Evolutionary conservation across 2,113 vertebrate species (phyloP).

Genomic region (Riparia riparia): DNA sequence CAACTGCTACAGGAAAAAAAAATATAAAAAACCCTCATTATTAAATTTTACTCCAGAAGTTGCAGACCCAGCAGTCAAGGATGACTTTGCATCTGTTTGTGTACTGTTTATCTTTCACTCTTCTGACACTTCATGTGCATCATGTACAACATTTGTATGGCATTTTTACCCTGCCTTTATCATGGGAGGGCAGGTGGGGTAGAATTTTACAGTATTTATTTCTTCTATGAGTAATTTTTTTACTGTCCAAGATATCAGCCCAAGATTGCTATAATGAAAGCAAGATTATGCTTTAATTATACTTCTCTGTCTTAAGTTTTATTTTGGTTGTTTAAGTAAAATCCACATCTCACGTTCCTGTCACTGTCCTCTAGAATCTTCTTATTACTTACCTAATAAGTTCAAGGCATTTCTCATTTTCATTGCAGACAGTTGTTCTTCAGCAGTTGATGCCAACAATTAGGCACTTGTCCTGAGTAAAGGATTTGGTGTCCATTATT

Average conservation of each 20-base stretch:
- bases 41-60: background rate
- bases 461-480: background rate
- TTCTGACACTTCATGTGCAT: background rate
- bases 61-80: background rate
- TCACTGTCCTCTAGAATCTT: background rate
- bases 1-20: background rate
- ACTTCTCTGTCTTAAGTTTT: background rate
- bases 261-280: background rate
- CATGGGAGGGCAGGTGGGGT: rapidly evolving
- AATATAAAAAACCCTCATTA: rapidly evolving
- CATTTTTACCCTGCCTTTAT: background rate
- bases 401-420: background rate
- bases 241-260: background rate
- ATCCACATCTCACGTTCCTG: background rate
- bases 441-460: background rate
- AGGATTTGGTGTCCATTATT: background rate
- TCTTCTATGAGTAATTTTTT: background rate
- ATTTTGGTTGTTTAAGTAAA: background rate
- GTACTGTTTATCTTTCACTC: background rate
- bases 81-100: background rate
- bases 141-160: background rate
- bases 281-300: background rate
- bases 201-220: background rate
- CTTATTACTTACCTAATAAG: background rate
- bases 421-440: background rate